These are phyloP conservation scores for Trididemnum miniatum DNA, from an alignment of 23 tunicate species.

Conservation along the genomic window DNA sequence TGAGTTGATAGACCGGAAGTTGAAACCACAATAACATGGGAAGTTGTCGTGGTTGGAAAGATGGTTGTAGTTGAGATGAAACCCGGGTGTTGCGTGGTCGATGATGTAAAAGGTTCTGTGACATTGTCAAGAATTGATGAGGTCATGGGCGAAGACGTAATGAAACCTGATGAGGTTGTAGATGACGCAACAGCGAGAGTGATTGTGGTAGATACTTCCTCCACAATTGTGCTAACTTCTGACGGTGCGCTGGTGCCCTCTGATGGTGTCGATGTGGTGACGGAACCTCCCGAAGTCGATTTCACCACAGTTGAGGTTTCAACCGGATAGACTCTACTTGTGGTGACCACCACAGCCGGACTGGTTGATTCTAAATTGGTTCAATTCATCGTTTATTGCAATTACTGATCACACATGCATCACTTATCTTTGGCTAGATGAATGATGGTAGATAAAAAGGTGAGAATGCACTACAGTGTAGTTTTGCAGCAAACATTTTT, in stretches of 20 bases:
- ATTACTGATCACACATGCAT: not conserved
- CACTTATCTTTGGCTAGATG: no score
- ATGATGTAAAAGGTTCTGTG: not conserved
- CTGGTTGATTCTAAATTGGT: not conserved
- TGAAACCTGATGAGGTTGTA: not conserved
- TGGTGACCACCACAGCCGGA: slow-evolving; percentile 46
- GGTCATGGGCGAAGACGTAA: not conserved
- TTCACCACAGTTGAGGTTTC: not conserved
- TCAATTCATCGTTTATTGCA: no score
- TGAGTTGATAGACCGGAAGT: slow-evolving; percentile 8
- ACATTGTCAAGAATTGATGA: not conserved
- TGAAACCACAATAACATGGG: slow-evolving; percentile 36
- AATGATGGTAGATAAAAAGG: not conserved
- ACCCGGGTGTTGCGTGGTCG: not conserved
- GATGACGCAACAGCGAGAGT: not conserved
- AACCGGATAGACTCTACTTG: slow-evolving; percentile 42
- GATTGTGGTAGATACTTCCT: slow-evolving; percentile 25
- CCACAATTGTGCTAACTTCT: slow-evolving; percentile 26
- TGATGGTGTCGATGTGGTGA: slow-evolving; percentile 14
- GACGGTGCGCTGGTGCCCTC: not conserved
- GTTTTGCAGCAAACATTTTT: no score
- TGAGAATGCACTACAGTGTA: no score
- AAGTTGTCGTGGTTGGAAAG: slow-evolving; percentile 56
- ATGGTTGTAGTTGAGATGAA: slow-evolving; percentile 28
- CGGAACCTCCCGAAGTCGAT: not conserved